Percentiles rank a stretch among this genome's conserved stretches.
Conservation (phyloP, 2,888 invertebrate genomes). For the Stenolophus ochropezus region DNA sequence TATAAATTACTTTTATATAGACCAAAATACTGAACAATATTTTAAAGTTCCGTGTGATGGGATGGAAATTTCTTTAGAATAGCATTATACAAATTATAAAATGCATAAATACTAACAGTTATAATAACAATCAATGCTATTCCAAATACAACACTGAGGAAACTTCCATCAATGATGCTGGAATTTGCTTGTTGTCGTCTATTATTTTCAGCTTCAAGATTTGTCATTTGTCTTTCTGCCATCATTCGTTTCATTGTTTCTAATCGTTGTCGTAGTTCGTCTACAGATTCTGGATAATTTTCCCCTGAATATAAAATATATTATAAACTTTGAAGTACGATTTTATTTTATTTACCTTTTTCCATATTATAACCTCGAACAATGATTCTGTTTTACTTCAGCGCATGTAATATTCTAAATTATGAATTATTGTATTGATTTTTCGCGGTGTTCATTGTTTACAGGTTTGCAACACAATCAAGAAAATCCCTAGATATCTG, state of each 20-base stretch:
- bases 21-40: neutral
- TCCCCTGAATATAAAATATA: constrained; percentile 12
- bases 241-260: constrained; percentile 88
- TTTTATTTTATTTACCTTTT: constrained; percentile 18
- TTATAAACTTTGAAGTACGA: neutral
- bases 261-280: constrained; percentile 85
- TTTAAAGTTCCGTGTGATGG: constrained; percentile 86
- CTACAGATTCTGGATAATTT: constrained; percentile 80
- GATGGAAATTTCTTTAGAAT: constrained; percentile 89
- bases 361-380: constrained; percentile 49
- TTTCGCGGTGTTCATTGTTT: neutral
- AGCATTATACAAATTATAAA: constrained; percentile 87
- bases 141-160: constrained; percentile 88
- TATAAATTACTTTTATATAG: neutral
- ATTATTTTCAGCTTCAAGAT: constrained; percentile 71
- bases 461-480: too few species aligned
- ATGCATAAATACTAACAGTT: constrained; percentile 89
- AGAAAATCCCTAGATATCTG: too few species aligned
- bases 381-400: neutral
- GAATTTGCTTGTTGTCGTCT: constrained; percentile 67
- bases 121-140: constrained; percentile 86
- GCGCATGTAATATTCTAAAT: neutral
- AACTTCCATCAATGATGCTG: constrained; percentile 88
- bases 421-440: constrained; percentile 31
- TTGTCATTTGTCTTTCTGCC: constrained; percentile 81